A percentile compares a stretch with the other conserved stretches of the same genome.
Conservation (phyloP, 2,113 vertebrate species). For the Peromyscus polionotus region DNA sequence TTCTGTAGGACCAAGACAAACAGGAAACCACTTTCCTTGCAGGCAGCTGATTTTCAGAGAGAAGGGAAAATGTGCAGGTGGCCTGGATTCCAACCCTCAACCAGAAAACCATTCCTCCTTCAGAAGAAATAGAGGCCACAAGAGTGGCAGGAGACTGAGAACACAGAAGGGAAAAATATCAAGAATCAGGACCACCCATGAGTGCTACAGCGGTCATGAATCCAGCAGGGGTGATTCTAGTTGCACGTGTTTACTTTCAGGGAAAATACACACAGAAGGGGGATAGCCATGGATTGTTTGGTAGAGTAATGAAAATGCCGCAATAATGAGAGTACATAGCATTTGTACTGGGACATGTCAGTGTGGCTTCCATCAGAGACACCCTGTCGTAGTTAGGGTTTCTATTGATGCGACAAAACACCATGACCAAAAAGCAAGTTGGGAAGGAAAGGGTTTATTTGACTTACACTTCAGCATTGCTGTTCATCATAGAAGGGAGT, state of each 20-base stretch:
- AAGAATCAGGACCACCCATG: too few species aligned
- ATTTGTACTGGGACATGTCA: background rate
- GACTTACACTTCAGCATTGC: background rate
- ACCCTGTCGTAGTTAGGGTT: background rate
- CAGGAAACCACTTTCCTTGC: background rate
- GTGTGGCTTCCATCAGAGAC: background rate
- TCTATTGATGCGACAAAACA: too few species aligned
- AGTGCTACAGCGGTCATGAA: background rate
- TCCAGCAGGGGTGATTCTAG: background rate
- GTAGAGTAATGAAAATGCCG: background rate
- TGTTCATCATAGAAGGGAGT: background rate
- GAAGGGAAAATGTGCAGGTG: background rate
- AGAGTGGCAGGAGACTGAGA: background rate
- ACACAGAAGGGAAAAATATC: background rate
- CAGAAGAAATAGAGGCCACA: background rate
- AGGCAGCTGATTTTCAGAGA: background rate
- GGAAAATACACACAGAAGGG: background rate
- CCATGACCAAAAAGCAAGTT: background rate
- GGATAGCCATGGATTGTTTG: background rate
- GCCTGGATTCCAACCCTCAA: background rate
- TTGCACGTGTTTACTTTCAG: background rate
- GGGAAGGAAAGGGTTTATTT: background rate
- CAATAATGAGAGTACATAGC: background rate
- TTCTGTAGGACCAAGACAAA: background rate
- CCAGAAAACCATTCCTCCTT: background rate